These are phyloP conservation scores for Muscicapa adusta DNA, from an alignment of 2,113 vertebrate genomes.

Conservation along the genomic window DNA sequence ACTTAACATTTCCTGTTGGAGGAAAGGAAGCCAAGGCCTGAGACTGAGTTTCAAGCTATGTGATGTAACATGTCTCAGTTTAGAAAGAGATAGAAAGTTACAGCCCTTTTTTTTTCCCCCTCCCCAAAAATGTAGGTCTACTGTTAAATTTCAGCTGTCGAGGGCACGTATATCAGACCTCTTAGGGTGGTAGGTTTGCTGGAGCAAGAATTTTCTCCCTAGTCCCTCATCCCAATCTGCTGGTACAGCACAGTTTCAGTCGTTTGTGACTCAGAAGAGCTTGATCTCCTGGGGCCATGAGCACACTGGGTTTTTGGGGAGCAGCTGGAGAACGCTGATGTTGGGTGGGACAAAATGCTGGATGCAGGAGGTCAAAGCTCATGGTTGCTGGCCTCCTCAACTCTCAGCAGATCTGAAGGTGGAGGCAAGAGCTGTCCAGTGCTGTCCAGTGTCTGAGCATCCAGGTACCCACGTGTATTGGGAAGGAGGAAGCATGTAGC, in stretches of 20 bases:
- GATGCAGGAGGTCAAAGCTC: background rate
- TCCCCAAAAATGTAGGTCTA: background rate
- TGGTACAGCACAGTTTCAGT: background rate
- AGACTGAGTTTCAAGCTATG: background rate
- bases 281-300: background rate
- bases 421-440: background rate
- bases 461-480: background rate
- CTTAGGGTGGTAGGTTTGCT: background rate
- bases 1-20: background rate
- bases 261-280: background rate
- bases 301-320: background rate
- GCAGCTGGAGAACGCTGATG: fast-evolving
- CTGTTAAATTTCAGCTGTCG: background rate
- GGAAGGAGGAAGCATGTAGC: background rate
- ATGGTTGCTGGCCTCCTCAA: background rate
- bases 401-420: background rate
- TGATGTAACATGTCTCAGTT: background rate
- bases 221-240: background rate
- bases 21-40: background rate
- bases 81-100: background rate
- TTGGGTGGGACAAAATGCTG: background rate
- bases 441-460: background rate
- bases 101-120: fast-evolving
- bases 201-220: background rate
- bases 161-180: background rate